Percentiles rank a stretch among this genome's conserved stretches.
Evolutionary conservation across 2,113 vertebrate genomes (phyloP).

Genomic region (Xenus cinereus): DNA sequence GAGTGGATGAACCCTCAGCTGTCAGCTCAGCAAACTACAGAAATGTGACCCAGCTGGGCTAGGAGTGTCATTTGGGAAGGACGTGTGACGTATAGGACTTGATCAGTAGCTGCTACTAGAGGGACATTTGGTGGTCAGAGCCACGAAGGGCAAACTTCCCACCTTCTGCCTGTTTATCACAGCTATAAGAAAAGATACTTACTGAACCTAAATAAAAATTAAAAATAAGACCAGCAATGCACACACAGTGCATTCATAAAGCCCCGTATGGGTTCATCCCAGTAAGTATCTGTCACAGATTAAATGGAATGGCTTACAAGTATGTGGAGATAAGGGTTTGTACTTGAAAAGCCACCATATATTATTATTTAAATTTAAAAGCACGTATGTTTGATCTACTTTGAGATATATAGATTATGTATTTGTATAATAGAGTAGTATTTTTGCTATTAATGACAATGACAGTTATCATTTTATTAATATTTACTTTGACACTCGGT

Average conservation of each 20-base stretch:
- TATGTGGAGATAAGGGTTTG: not conserved
- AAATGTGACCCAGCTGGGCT: not conserved
- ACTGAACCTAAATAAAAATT: not conserved
- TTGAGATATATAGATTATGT: not conserved
- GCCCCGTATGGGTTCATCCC: not conserved
- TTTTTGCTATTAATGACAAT: not conserved
- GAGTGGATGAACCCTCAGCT: not conserved
- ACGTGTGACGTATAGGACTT: rapidly evolving
- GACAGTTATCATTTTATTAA: not conserved
- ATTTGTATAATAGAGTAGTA: not conserved
- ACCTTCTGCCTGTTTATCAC: not conserved
- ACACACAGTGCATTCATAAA: not conserved
- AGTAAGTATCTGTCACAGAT: not conserved
- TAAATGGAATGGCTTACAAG: not conserved
- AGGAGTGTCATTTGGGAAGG: not conserved
- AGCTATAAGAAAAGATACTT: not conserved
- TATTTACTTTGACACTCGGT: not conserved
- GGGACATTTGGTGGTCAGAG: not conserved
- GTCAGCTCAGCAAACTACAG: not conserved
- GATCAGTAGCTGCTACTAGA: not conserved
- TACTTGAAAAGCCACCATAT: not conserved
- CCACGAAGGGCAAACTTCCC: not conserved
- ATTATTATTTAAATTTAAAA: not conserved
- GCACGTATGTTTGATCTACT: not conserved
- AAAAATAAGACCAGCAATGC: not conserved